These are phyloP conservation scores for Syrista parreyssii DNA, from an alignment of 2,888 invertebrate species.

Conservation along the genomic window DNA sequence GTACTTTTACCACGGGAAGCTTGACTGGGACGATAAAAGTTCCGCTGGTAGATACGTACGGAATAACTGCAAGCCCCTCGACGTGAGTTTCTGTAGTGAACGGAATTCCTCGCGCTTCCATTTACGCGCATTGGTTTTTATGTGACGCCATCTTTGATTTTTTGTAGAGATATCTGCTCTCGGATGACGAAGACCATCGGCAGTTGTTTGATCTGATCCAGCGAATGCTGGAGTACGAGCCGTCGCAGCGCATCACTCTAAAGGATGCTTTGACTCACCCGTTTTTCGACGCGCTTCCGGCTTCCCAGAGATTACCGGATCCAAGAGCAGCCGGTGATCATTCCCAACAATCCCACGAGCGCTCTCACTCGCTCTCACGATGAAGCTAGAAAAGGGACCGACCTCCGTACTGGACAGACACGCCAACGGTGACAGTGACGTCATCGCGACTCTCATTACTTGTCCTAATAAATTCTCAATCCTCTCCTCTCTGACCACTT, in stretches of 20 bases:
- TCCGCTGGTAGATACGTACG: constrained; percentile 97
- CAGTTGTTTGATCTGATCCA: constrained; percentile 94
- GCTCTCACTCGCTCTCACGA: constrained; percentile 80
- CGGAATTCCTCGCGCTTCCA: too few relatives aligned
- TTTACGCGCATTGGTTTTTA: too few relatives aligned
- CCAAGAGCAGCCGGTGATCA: constrained; percentile 67
- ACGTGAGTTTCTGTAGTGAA: constrained; percentile 72
- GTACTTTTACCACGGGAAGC: constrained; percentile 97
- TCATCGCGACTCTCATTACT: neutral
- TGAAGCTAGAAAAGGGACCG: constrained; percentile 70
- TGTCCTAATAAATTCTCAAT: too few relatives aligned
- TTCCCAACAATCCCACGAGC: constrained; percentile 70
- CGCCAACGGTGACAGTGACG: constrained; percentile 19
- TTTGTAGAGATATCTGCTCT: constrained; percentile 87
- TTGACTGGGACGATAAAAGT: constrained; percentile 98
- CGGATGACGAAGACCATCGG: constrained; percentile 90
- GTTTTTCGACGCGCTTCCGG: constrained; percentile 89
- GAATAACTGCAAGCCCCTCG: constrained; percentile 96
- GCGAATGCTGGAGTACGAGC: constrained; percentile 98
- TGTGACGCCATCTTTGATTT: constrained; percentile 16
- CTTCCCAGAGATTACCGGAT: constrained; percentile 79
- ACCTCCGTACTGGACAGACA: constrained; percentile 52
- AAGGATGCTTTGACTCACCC: constrained; percentile 90
- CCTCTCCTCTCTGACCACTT: too few relatives aligned
- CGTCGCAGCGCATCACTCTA: constrained; percentile 87